Conservation (phyloP, 1,140 invertebrate genomes). For the Drosophila watanabei region DNA sequence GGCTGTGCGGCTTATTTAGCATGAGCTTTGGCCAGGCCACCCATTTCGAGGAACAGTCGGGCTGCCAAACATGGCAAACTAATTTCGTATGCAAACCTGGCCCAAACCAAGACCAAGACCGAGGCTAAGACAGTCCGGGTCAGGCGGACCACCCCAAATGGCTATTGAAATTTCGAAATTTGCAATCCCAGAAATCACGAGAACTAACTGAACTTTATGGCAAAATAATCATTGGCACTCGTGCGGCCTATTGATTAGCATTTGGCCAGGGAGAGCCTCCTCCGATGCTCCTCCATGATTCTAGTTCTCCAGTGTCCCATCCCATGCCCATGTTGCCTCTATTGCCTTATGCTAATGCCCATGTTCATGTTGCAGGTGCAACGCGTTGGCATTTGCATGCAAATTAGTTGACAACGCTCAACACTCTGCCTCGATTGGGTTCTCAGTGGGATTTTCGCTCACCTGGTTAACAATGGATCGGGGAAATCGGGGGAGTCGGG, state of each 20-base stretch:
- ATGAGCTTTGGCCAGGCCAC: constrained; percentile 65
- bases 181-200: constrained; percentile 52
- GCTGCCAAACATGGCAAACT: constrained; percentile 60
- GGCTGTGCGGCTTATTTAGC: constrained; percentile 73
- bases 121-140: constrained; percentile 16
- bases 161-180: constrained; percentile 70
- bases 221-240: constrained; percentile 82
- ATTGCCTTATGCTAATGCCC: constrained; percentile 59
- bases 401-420: constrained; percentile 71
- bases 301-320: constrained; percentile 14
- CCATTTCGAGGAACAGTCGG: constrained; percentile 36
- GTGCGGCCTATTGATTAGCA: constrained; percentile 83
- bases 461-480: constrained; percentile 8
- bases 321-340: background rate
- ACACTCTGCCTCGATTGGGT: constrained; percentile 45
- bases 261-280: constrained; percentile 31
- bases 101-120: constrained; percentile 26
- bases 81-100: constrained; percentile 63
- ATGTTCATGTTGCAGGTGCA: constrained; percentile 77
- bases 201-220: constrained; percentile 80
- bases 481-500: background rate
- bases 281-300: constrained; percentile 7
- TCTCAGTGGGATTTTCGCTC: constrained; percentile 16
- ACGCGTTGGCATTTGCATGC: constrained; percentile 79
- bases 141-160: constrained; percentile 61